Evolutionary conservation across 2,888 invertebrate species (phyloP), one percentile per base, ranked within the genome.

Genomic region (Phyllotreta cruciferae): DNA sequence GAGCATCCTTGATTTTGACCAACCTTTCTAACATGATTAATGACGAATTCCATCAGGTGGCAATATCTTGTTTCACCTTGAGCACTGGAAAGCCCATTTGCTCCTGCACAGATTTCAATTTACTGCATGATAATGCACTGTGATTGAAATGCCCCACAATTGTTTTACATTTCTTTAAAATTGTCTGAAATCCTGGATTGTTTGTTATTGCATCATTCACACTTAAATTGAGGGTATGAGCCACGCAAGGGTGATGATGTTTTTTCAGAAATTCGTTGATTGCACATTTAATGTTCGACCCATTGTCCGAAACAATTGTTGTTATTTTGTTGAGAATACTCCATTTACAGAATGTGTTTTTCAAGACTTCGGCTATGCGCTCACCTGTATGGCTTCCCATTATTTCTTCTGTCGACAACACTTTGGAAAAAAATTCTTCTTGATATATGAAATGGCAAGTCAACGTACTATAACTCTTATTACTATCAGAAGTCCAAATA

Each of bases 371-470:
- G n/a, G n/a, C n/a, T n/a, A n/a, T n/a, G n/a, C n/a, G n/a, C n/a
- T n/a, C n/a, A n/a, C n/a, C n/a, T n/a, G 24, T 24, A 24, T 24
- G 24, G 24, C 24, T 3, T 24, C 24, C 24, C 11, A 14, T 0
- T 36, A 72, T 41, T 66, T 75, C 70, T 49, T 56, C 50, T 8
- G 73, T 75, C 6, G 67, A 66, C 42, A 73, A 60, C 49, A 70
- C 70, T 2, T 14, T n/a, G n/a, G 71, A 50, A 8, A 53, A 44
- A 34, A 73, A 44, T 64, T 53, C 50, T 44, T 69, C 56, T 38
- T 71, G 41, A 53, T 56, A 61, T 45, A 73, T 72, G 66, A 74
- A 74, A 66, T 75, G 73, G 24, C 62, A 41, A 6, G 74, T 74
- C 24, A 71, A 67, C 9, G 71, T 74, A 6, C 71, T 58, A 57